phyloP scores from a whole-genome alignment of 2,797 vertebrate genomes.

The Trematomus bernacchii region DNA sequence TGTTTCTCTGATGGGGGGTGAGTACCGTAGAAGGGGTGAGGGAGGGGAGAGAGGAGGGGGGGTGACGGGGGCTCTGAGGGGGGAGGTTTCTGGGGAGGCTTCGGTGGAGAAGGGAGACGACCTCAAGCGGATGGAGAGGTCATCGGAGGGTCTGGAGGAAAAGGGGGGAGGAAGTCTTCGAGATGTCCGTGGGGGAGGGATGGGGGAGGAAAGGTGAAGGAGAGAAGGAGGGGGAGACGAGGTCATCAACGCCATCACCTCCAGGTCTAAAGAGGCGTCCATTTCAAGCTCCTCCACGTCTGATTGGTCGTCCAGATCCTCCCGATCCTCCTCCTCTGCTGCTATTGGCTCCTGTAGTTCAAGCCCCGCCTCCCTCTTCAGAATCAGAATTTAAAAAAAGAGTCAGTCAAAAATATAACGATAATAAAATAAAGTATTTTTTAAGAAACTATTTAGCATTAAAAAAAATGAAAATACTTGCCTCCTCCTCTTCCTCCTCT shows the following conservation, averaged over 20 bases:
- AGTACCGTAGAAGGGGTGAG: slow-evolving; percentile 63
- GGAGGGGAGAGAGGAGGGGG: slow-evolving; percentile 71
- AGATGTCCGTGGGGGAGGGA: slow-evolving; percentile 40
- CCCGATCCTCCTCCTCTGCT: slow-evolving; percentile 1
- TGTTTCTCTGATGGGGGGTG: slow-evolving; percentile 57
- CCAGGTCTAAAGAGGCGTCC: slow-evolving; percentile 68
- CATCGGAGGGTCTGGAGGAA: slow-evolving; percentile 76
- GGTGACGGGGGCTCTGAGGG: slow-evolving; percentile 64
- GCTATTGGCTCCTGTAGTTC: not conserved
- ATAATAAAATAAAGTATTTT: too few species aligned
- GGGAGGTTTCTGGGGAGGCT: slow-evolving; percentile 83
- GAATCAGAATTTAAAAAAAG: too few species aligned
- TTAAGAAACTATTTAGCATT: too few species aligned
- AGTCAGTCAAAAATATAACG: too few species aligned
- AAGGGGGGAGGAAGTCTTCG: slow-evolving; percentile 70
- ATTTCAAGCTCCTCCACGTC: slow-evolving; percentile 64
- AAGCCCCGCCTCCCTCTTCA: not conserved
- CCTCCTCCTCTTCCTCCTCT: too few species aligned
- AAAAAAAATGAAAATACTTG: too few species aligned
- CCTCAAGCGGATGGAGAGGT: slow-evolving; percentile 76
- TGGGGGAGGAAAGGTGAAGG: slow-evolving; percentile 77
- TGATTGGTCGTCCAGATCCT: slow-evolving; percentile 35
- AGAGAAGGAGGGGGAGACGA: slow-evolving; percentile 77
- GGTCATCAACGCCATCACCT: slow-evolving; percentile 81
- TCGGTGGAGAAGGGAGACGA: slow-evolving; percentile 84